Conservation (phyloP, 2,797 vertebrate genomes). For the Lithobates sylvaticus region DNA sequence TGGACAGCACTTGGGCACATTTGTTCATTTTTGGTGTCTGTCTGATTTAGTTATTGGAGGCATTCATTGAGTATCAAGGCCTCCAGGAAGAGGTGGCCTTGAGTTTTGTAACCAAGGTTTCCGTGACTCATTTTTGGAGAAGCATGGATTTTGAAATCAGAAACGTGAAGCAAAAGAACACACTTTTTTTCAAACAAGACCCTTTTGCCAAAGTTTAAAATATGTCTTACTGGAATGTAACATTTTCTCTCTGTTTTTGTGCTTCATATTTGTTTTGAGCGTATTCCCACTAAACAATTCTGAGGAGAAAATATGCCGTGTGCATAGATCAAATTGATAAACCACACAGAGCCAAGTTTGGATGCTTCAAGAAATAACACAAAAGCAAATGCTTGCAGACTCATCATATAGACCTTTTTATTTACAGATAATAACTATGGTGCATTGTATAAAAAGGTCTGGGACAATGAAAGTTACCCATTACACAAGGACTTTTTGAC, state of each 20-base stretch:
- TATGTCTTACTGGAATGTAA: slow-evolving; percentile 54
- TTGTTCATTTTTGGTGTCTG: no score
- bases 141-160: slow-evolving; percentile 33
- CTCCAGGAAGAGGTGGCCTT: neutral
- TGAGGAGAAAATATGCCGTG: neutral
- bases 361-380: slow-evolving; percentile 1
- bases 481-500: neutral
- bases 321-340: neutral
- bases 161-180: slow-evolving; percentile 42
- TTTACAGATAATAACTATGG: neutral
- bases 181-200: slow-evolving; percentile 43
- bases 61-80: no score
- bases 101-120: neutral
- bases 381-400: neutral
- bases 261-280: slow-evolving; percentile 53
- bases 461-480: neutral
- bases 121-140: slow-evolving; percentile 14
- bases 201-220: slow-evolving; percentile 38
- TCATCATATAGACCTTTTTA: neutral
- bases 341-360: neutral
- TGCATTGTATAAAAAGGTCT: no score
- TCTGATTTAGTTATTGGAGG: no score
- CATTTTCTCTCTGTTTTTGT: slow-evolving; percentile 47
- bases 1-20: no score
- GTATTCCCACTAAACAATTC: slow-evolving; percentile 33